A percentile compares a stretch with the other conserved stretches of the same genome.
Evolutionary conservation across 2,797 vertebrate genomes (phyloP).

Genomic region (Loris lydekkerianus): DNA sequence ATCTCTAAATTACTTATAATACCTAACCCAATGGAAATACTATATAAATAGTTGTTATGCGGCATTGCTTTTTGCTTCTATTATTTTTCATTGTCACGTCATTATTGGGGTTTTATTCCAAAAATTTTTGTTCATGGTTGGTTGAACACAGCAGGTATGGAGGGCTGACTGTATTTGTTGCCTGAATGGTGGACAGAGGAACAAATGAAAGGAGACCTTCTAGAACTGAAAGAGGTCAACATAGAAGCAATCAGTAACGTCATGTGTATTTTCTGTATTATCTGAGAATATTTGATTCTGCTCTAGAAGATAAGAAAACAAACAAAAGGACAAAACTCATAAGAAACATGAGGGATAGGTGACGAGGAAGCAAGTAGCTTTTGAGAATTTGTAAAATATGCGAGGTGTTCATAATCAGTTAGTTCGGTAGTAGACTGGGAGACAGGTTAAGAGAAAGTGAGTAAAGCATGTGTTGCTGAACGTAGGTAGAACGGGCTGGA

Average conservation of each 20-base stretch:
- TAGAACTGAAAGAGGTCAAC: neutral
- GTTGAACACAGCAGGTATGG: neutral
- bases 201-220: neutral
- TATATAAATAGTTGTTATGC: neutral
- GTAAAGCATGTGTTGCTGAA: neutral
- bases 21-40: neutral
- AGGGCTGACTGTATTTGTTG: neutral
- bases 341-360: neutral
- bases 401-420: neutral
- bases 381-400: constrained; percentile 1
- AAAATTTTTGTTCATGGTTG: neutral
- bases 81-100: neutral
- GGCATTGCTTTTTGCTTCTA: neutral
- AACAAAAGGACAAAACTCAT: neutral
- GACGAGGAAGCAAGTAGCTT: neutral
- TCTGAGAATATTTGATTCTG: neutral
- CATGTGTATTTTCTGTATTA: neutral
- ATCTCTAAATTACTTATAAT: neutral
- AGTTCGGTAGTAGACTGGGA: neutral
- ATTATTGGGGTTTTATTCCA: neutral
- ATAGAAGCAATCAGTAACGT: neutral
- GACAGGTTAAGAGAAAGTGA: neutral
- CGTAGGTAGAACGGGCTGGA: neutral
- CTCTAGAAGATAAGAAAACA: constrained; percentile 18
- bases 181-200: neutral